Evolutionary conservation across 2,888 invertebrate species (phyloP).

Genomic region (Tiliacea aurago): DNA sequence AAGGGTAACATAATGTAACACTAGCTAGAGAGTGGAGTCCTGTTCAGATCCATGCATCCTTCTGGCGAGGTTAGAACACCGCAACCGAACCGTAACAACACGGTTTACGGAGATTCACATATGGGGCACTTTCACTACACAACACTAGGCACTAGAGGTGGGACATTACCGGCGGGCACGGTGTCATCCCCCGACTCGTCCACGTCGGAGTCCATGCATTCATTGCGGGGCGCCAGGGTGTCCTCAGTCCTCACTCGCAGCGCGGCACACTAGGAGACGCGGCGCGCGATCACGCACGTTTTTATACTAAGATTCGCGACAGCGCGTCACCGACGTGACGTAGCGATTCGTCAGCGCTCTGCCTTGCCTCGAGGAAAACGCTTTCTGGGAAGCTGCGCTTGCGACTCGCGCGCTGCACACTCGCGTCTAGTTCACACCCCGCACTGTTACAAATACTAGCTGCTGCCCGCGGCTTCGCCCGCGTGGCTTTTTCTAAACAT

Average conservation of each 20-base stretch:
- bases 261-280: constrained; percentile 80
- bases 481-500: too few species aligned
- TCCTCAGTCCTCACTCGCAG: constrained; percentile 64
- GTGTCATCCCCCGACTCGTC: constrained; percentile 83
- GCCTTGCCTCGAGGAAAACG: constrained; percentile 86
- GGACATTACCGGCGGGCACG: constrained; percentile 87
- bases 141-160: constrained; percentile 40
- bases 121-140: constrained; percentile 54
- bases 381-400: constrained; percentile 84
- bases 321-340: constrained; percentile 85
- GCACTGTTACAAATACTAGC: too few species aligned
- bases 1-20: constrained; percentile 13
- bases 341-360: constrained; percentile 80
- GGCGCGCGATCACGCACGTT: constrained; percentile 76
- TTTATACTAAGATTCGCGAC: constrained; percentile 82
- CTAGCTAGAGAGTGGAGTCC: constrained; percentile 10
- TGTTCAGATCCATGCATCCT: constrained; percentile 35
- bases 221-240: constrained; percentile 87
- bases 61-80: constrained; percentile 16
- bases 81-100: constrained; percentile 9
- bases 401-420: constrained; percentile 53
- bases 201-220: constrained; percentile 81
- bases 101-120: constrained; percentile 13
- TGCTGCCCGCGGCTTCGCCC: too few species aligned
- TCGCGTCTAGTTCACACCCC: constrained; percentile 22